Conservation (phyloP, 1,140 invertebrate species). For the Mactra quadrangularis region DNA sequence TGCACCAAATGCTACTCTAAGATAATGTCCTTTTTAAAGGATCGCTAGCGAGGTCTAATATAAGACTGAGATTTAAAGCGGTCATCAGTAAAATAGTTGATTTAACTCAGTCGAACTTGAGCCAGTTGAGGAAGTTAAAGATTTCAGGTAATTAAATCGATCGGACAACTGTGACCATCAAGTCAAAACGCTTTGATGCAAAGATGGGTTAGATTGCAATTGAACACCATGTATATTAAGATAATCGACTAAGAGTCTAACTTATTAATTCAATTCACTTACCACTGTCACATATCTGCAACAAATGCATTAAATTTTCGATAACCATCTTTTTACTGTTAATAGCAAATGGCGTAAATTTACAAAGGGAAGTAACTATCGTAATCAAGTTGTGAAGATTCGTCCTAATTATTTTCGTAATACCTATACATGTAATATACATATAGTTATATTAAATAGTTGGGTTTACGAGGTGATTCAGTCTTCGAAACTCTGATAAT, state of each 20-base stretch:
- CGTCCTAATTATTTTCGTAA: too few species aligned
- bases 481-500: too few species aligned
- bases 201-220: background rate
- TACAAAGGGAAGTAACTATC: conserved; percentile 13
- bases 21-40: too few species aligned
- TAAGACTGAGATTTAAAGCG: too few species aligned
- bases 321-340: background rate
- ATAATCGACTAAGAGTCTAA: background rate
- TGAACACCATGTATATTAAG: background rate
- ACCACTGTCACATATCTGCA: conserved; percentile 41
- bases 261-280: background rate
- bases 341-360: conserved; percentile 3
- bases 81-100: background rate
- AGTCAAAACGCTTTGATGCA: background rate
- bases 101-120: background rate
- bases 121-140: background rate
- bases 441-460: too few species aligned
- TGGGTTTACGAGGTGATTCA: too few species aligned
- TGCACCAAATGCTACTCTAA: too few species aligned
- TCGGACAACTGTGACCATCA: background rate
- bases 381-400: too few species aligned
- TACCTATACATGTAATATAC: too few species aligned
- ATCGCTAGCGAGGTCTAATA: too few species aligned
- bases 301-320: background rate
- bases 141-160: background rate